Conservation (phyloP, 2,797 vertebrate genomes). For the Poeciliopsis gracilis region DNA sequence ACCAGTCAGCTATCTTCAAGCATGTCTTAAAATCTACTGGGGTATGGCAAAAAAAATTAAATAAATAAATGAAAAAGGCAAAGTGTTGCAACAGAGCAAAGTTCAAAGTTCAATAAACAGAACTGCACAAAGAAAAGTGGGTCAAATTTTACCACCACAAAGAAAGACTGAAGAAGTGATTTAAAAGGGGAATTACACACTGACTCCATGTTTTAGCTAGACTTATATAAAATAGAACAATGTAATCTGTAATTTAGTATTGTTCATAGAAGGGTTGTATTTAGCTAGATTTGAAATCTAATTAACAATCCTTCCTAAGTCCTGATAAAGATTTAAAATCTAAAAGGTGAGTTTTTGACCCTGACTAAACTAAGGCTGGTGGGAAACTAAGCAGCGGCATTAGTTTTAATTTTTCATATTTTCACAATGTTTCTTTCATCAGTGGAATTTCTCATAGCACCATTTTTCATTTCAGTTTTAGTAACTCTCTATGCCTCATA, state of each 20-base stretch:
- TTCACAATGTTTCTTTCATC: conserved; percentile 3
- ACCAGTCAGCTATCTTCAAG: neutral
- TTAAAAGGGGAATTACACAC: neutral
- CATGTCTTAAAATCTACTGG: neutral
- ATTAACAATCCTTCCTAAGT: neutral
- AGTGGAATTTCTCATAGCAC: neutral
- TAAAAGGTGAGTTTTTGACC: neutral
- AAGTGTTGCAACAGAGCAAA: neutral
- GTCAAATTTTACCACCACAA: neutral
- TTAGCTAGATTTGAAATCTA: neutral
- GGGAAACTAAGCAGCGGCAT: conserved; percentile 9
- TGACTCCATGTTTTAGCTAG: neutral
- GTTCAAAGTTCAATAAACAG: neutral
- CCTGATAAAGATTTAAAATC: neutral
- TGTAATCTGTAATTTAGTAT: neutral
- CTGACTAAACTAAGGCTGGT: conserved; percentile 7
- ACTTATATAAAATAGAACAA: neutral
- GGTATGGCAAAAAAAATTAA: neutral
- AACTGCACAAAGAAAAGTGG: neutral
- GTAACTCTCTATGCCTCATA: neutral
- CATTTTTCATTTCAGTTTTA: conserved; percentile 1
- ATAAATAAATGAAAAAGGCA: neutral
- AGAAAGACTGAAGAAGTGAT: neutral
- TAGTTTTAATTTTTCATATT: conserved; percentile 1
- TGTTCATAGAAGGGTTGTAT: neutral